Evolutionary conservation across 2,797 vertebrate genomes (phyloP).

Genomic region (Acrocephalus scirpaceus): DNA sequence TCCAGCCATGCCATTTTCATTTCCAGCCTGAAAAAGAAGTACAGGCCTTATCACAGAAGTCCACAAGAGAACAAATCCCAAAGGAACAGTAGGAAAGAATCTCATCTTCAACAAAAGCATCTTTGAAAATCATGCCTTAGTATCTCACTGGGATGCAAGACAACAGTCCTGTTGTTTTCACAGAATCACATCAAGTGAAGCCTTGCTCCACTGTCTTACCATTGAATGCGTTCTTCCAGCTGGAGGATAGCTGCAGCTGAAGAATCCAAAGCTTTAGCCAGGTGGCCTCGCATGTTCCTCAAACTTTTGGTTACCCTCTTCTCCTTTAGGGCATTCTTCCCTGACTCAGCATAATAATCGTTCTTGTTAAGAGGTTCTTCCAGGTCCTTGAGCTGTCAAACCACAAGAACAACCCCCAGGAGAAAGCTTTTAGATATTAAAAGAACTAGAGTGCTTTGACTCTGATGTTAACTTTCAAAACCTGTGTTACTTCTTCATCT

Average conservation of each 20-base stretch:
- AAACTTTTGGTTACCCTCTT: slow-evolving; percentile 72
- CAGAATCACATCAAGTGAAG: not conserved
- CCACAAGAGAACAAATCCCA: not conserved
- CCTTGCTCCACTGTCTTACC: slow-evolving; percentile 63
- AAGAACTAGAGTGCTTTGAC: not conserved
- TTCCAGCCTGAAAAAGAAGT: slow-evolving; percentile 80
- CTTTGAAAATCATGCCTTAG: not conserved
- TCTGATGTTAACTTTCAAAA: not conserved
- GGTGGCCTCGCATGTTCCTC: slow-evolving; percentile 77
- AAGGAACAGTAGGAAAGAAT: not conserved
- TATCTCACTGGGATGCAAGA: not conserved
- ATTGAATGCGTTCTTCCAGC: slow-evolving; percentile 80
- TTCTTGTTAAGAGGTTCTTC: slow-evolving; percentile 76
- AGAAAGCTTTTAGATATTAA: not conserved
- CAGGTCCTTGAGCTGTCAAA: slow-evolving; percentile 81
- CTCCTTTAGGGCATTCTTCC: slow-evolving; percentile 75
- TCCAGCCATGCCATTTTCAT: slow-evolving; percentile 83
- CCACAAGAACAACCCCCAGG: not conserved
- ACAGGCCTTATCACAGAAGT: not conserved
- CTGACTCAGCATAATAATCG: slow-evolving; percentile 66
- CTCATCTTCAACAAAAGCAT: not conserved
- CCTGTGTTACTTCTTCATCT: not conserved
- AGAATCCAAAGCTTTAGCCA: slow-evolving; percentile 54
- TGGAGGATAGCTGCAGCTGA: slow-evolving; percentile 70
- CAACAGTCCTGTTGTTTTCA: not conserved